A percentile compares a stretch with the other conserved stretches of the same genome.
Conservation (phyloP, 2,888 invertebrate species). For the Cistogaster globosa region DNA sequence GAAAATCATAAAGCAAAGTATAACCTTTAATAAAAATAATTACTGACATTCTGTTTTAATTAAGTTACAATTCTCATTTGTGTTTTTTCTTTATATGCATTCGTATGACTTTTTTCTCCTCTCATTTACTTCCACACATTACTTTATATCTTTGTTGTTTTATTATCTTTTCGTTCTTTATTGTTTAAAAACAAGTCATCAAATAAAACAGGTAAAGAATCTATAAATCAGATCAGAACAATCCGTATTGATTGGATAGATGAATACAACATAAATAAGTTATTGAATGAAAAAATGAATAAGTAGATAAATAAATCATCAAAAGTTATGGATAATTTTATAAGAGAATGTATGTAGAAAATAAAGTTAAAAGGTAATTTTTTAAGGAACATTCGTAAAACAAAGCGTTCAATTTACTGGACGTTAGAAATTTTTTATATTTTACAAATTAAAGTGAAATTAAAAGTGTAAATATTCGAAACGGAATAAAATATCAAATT, state of each 20-base stretch:
- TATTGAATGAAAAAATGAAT: no score
- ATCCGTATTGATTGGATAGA: slow-evolving; percentile 45
- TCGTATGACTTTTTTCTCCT: background rate
- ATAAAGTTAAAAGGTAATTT: slow-evolving; percentile 20
- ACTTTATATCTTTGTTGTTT: slow-evolving; percentile 11
- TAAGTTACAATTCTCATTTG: slow-evolving; percentile 40
- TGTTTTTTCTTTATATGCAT: background rate
- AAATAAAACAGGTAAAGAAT: slow-evolving; percentile 21
- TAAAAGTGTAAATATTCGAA: no score
- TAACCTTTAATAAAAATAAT: slow-evolving; percentile 47
- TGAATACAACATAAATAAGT: background rate
- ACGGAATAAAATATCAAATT: no score
- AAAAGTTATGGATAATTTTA: slow-evolving; percentile 15
- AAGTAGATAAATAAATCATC: slow-evolving; percentile 7
- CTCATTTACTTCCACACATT: background rate
- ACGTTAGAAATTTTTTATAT: background rate
- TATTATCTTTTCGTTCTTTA: background rate
- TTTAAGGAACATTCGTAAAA: slow-evolving; percentile 12
- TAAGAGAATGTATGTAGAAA: slow-evolving; percentile 9
- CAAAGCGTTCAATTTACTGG: background rate
- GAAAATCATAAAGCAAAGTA: background rate
- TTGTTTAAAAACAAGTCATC: slow-evolving; percentile 26
- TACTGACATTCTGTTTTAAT: slow-evolving; percentile 60
- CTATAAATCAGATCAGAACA: slow-evolving; percentile 63
- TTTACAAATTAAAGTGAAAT: no score